These are phyloP conservation scores for Misgurnus mizolepis DNA, from an alignment of 2,113 vertebrate species.

Conservation along the genomic window DNA sequence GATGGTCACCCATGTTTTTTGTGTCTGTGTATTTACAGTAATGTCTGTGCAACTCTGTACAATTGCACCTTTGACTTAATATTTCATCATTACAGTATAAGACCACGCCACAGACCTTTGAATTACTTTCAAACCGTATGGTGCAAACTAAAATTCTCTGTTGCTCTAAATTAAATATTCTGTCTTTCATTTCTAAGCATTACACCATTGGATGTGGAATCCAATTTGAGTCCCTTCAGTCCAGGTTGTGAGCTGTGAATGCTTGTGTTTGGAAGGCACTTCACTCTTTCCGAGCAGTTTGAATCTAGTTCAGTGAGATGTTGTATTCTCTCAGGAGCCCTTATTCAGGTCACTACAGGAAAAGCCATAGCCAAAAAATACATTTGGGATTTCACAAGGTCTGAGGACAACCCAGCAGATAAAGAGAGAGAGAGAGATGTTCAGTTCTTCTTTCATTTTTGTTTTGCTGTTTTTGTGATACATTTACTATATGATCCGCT, in stretches of 20 bases:
- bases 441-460: conserved; percentile 15
- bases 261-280: conserved; percentile 23
- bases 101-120: conserved; percentile 52
- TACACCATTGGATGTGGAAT: neutral
- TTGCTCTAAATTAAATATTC: neutral
- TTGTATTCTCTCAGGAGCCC: conserved; percentile 59
- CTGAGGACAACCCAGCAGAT: conserved; percentile 28
- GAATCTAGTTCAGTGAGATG: conserved; percentile 74
- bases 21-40: conserved; percentile 20
- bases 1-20: conserved; percentile 55
- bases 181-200: neutral
- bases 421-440: conserved; percentile 13
- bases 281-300: conserved; percentile 49
- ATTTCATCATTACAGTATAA: neutral
- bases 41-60: conserved; percentile 25
- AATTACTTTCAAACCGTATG: neutral
- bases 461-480: neutral
- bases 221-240: neutral
- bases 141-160: neutral
- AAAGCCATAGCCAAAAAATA: conserved; percentile 54
- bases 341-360: conserved; percentile 73
- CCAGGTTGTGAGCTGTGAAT: conserved; percentile 13
- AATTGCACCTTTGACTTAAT: neutral
- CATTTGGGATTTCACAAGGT: conserved; percentile 30
- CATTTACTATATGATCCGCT: neutral